Evolutionary conservation across 1,140 invertebrate species (phyloP).

Genomic region (Orchesella cincta): DNA sequence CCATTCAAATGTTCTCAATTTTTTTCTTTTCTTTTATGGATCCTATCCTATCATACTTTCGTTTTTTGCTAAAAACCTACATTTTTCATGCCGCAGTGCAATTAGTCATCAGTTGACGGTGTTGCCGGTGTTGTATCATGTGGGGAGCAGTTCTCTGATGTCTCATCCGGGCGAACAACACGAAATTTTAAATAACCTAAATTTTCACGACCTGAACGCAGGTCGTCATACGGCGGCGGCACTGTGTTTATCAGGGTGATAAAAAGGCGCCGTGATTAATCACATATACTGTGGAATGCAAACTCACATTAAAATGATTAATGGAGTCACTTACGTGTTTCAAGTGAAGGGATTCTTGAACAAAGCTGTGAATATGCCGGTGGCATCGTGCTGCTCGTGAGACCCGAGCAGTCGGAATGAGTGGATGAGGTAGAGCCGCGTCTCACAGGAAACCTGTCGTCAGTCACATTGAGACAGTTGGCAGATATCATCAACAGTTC

Average conservation of each 20-base stretch:
- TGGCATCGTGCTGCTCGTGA: background rate
- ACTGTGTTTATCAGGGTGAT: background rate
- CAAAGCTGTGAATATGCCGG: slow-evolving; percentile 13
- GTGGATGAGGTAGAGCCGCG: background rate
- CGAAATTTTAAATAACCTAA: slow-evolving; percentile 1
- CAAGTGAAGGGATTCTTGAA: slow-evolving; percentile 5
- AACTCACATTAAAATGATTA: too few relatives aligned
- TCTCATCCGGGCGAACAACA: slow-evolving; percentile 1
- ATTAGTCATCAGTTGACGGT: background rate
- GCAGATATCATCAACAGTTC: slow-evolving; percentile 1
- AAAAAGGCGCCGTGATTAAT: background rate
- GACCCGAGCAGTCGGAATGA: slow-evolving; percentile 13
- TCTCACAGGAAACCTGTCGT: background rate
- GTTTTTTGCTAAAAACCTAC: background rate
- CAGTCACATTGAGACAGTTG: background rate
- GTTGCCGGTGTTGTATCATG: background rate
- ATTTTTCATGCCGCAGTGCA: background rate
- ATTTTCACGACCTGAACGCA: too few relatives aligned
- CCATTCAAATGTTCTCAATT: too few relatives aligned
- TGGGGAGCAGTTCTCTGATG: background rate
- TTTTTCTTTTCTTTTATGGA: too few relatives aligned
- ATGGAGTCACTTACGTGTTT: slow-evolving; percentile 19
- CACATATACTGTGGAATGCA: too few relatives aligned
- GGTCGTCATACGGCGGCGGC: slow-evolving; percentile 13
- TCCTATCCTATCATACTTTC: too few relatives aligned